Percentiles rank a stretch among this genome's conserved stretches.
Evolutionary conservation across 2,888 invertebrate genomes (phyloP).

Genomic region (Epistrophe eligans): DNA sequence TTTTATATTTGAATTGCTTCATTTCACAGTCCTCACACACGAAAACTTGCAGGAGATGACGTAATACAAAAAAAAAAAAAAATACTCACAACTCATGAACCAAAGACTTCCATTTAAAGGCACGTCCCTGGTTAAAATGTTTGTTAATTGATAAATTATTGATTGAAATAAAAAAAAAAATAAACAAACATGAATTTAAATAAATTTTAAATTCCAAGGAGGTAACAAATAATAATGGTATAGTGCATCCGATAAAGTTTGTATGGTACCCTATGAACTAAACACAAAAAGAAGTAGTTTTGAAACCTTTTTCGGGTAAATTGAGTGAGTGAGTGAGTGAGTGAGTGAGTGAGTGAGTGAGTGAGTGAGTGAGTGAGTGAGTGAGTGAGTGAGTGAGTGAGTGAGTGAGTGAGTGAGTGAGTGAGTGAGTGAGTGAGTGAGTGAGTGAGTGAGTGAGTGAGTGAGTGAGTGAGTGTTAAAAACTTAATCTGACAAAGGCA

Average conservation of each 20-base stretch:
- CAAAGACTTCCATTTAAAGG: constrained; percentile 55
- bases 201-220: background rate
- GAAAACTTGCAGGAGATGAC: constrained; percentile 64
- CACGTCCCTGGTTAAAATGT: constrained; percentile 10
- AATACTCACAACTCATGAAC: constrained; percentile 37
- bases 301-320: too few relatives aligned
- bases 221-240: background rate
- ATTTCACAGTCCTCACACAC: background rate
- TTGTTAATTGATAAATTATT: constrained; percentile 35
- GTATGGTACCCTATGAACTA: background rate
- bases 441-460: too few relatives aligned
- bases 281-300: too few relatives aligned
- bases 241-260: background rate
- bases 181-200: background rate
- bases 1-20: constrained; percentile 32
- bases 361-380: too few relatives aligned
- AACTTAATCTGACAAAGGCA: too few relatives aligned
- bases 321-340: too few relatives aligned
- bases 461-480: too few relatives aligned
- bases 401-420: too few relatives aligned
- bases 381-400: too few relatives aligned
- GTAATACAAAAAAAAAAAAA: constrained; percentile 42
- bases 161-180: constrained; percentile 41
- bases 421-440: too few relatives aligned
- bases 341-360: too few relatives aligned